Evolutionary conservation across 2,113 vertebrate species (phyloP).

Genomic region (Prietella phreatophila): DNA sequence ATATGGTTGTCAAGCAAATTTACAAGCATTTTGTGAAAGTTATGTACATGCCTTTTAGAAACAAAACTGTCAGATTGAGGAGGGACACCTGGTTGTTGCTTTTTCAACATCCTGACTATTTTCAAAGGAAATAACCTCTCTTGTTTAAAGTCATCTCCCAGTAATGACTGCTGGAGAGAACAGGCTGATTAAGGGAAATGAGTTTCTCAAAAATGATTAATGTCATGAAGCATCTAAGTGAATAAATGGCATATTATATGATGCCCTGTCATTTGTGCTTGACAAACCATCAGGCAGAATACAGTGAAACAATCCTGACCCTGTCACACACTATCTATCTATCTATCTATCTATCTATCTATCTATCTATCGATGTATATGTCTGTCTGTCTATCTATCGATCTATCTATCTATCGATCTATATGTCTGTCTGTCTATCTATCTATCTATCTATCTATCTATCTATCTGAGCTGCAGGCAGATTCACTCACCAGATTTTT

Average conservation of each 20-base stretch:
- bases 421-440: too few species aligned
- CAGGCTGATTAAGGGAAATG: constrained; percentile 14
- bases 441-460: too few species aligned
- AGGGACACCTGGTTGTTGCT: not conserved
- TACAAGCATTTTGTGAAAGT: not conserved
- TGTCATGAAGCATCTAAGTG: not conserved
- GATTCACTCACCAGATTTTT: constrained; percentile 59
- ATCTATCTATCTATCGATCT: too few species aligned
- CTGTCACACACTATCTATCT: not conserved
- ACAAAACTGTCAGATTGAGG: not conserved
- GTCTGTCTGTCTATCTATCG: too few species aligned
- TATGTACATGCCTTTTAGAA: not conserved
- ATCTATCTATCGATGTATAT: too few species aligned
- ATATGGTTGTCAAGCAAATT: not conserved
- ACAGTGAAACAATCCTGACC: not conserved
- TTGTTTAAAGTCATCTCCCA: constrained; percentile 20
- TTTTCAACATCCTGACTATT: not conserved
- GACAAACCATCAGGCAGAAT: not conserved
- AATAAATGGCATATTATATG: constrained; percentile 23
- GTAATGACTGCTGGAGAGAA: constrained; percentile 24
- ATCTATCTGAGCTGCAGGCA: constrained; percentile 44
- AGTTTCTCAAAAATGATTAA: constrained; percentile 7
- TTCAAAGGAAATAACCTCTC: constrained; percentile 2
- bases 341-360: too few species aligned
- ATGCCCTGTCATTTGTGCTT: not conserved